Base-by-base conservation (phyloP, 2,888 invertebrate species). In the Metacarcinus magister region DNA sequence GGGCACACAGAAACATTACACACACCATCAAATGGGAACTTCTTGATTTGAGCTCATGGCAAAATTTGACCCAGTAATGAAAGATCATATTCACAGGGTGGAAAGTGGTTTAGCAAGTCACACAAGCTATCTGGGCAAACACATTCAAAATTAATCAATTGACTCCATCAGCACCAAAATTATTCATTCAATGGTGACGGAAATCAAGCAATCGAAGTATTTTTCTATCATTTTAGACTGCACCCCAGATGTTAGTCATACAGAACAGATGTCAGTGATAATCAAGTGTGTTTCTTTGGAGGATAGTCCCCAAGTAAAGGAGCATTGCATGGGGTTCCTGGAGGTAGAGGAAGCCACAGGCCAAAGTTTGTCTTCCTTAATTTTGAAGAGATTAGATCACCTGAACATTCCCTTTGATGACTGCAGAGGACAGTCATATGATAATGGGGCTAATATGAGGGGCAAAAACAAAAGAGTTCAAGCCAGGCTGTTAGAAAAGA, bases 361-460 rank as follows among this genome's bases (percentile, higher is more conserved):
- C 60, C 95, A 93, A 87, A 93, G 46, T 95, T 93, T 95, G 92
- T 43, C 95, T 54, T 87, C 87, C 39, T 32, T 87, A 39, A 87
- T 48, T 92, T 75, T 94, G 82, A 96, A 96, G 94, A 96, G 75
- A 60, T 46, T 96, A 95, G 95, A 94, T 44, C 91, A 97, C 97
- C 94, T 97, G 96, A 97, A 97, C 97, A 96, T 97, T 54, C 97
- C 97, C 96, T 96, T 97, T 95, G 96, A 97, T 90, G 97, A 97
- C 97, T 97, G 97, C 97, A 97, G 97, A 95, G 97, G 97, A 96
- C 97, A 97, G 97, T 97, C 97, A 67, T 97, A 97, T 97, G 97
- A 97, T 96, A 97, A 97, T 97, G 97, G 97, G n/a, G 97, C 97
- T 13, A 97, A 39, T 39, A 39, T 39, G 39, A 39, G 39, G 39